Percentiles rank a stretch among this genome's conserved stretches.
Conservation (phyloP, 2,797 vertebrate species). For the Bradypus variegatus region DNA sequence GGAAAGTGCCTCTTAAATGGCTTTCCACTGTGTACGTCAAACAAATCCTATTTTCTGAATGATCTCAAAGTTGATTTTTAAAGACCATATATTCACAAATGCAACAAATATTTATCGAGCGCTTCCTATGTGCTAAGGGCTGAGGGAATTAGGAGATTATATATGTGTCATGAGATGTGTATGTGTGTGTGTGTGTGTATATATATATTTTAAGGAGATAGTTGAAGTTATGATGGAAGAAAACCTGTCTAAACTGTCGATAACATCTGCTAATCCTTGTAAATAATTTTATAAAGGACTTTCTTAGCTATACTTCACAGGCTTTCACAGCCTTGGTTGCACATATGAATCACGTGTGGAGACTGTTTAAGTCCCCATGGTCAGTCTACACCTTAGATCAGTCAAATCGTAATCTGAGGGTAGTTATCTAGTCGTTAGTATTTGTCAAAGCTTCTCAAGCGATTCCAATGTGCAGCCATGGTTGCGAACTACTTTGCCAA, state of each 20-base stretch:
- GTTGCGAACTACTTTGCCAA: not conserved
- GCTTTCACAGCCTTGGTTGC: constrained; percentile 24
- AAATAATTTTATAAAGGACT: constrained; percentile 25
- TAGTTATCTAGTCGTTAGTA: not conserved
- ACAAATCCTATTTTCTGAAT: constrained; percentile 39
- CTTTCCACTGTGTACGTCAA: not conserved
- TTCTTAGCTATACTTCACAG: not conserved
- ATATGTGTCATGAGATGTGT: too few relatives aligned
- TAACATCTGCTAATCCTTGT: constrained; percentile 24
- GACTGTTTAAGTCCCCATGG: not conserved
- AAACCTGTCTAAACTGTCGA: not conserved
- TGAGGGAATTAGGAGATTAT: not conserved
- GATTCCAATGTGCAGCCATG: not conserved
- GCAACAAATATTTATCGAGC: constrained; percentile 23
- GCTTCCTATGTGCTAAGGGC: not conserved
- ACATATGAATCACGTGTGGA: not conserved
- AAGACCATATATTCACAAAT: constrained; percentile 10
- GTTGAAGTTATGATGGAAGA: not conserved
- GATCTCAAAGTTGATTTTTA: not conserved
- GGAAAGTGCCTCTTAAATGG: not conserved
- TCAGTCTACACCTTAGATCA: not conserved
- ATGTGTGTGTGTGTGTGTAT: not conserved
- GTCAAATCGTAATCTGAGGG: not conserved
- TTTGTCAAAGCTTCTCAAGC: not conserved
- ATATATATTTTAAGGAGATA: not conserved